Evolutionary conservation across 2,888 invertebrate species (phyloP), one percentile per base, ranked within the genome.

Genomic region (Zele albiditarsus): DNA sequence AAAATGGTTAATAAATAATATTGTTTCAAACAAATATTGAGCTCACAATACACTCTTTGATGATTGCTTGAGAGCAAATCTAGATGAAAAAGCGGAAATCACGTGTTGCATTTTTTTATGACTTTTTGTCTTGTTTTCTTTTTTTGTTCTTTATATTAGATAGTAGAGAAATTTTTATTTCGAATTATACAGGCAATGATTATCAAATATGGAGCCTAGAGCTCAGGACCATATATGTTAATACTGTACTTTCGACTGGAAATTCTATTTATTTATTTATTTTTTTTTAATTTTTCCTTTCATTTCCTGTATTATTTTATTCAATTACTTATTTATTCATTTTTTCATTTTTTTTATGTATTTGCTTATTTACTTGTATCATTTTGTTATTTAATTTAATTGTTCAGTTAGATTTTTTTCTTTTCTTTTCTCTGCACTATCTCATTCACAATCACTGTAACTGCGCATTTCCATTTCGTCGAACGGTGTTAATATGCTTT

Each of bases 161-260:
- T 68, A 73, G 68, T 58, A 67, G 46, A 46, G 28, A 58, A 68
- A 60, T 60, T 60, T 68, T 73, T 31, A 67, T 60, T 72, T 57
- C 20, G 23, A 69, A 60, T 60, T 68, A 60, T 60, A 60, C 76
- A 73, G 71, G 75, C 77, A 73, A 70, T 77, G 74, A 72, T 80
- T 74, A 76, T 77, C 76, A 74, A 78, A 80, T 68, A 60, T 77
- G 74, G 78, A 76, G 76, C 77, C 78, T 80, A 80, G 74, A 75
- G 80, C 77, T 77, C 78, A 76, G 71, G 76, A 78, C 75, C 77
- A 79, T 74, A 78, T 70, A 20, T 53, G 53, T 53, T 74, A 73
- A 73, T 73, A 73, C 68, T 73, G 73, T 73, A 76, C 73, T 76
- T 69, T 78, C 75, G 75, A 71, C 65, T 73, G 60, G 63, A 74